Evolutionary conservation across 2,888 invertebrate genomes (phyloP).

Genomic region (Drosophila greeni): DNA sequence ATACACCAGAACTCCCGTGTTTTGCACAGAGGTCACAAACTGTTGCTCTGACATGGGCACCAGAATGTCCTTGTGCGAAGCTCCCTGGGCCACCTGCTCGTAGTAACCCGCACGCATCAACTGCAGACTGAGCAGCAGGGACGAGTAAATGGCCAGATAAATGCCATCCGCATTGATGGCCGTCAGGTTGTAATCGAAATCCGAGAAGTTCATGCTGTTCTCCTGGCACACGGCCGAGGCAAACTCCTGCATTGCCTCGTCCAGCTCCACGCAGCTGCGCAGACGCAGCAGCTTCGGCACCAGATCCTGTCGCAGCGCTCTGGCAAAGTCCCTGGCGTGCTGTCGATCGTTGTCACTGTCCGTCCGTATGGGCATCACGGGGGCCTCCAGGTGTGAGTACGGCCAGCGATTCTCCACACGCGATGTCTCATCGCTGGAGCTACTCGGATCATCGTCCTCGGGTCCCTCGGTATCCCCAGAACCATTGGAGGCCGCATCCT

Average conservation of each 20-base stretch:
- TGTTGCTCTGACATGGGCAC: conserved; percentile 88
- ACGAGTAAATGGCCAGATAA: conserved; percentile 93
- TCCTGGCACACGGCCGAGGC: conserved; percentile 94
- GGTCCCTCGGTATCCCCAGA: conserved; percentile 86
- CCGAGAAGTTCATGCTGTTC: conserved; percentile 79
- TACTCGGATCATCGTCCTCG: conserved; percentile 81
- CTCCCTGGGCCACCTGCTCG: conserved; percentile 78
- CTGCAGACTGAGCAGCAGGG: conserved; percentile 89
- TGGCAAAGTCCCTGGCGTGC: conserved; percentile 90
- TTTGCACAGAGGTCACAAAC: conserved; percentile 94
- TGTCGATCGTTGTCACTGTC: conserved; percentile 92
- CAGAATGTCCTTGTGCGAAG: conserved; percentile 76
- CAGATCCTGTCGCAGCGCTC: conserved; percentile 85
- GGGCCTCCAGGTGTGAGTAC: conserved; percentile 78
- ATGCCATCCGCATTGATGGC: conserved; percentile 96
- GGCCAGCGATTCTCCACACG: conserved; percentile 79
- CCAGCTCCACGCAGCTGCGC: conserved; percentile 91
- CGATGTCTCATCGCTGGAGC: conserved; percentile 79
- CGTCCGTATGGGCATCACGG: conserved; percentile 76
- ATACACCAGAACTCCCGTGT: conserved; percentile 94
- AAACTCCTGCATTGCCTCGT: conserved; percentile 94
- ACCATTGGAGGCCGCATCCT: conserved; percentile 86
- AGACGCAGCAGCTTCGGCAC: conserved; percentile 87
- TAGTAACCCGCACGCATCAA: conserved; percentile 89
- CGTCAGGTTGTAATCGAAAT: conserved; percentile 82